Evolutionary conservation across 1,140 invertebrate genomes (phyloP), one percentile per base, ranked within the genome.

Genomic region (Aphelinus certus): DNA sequence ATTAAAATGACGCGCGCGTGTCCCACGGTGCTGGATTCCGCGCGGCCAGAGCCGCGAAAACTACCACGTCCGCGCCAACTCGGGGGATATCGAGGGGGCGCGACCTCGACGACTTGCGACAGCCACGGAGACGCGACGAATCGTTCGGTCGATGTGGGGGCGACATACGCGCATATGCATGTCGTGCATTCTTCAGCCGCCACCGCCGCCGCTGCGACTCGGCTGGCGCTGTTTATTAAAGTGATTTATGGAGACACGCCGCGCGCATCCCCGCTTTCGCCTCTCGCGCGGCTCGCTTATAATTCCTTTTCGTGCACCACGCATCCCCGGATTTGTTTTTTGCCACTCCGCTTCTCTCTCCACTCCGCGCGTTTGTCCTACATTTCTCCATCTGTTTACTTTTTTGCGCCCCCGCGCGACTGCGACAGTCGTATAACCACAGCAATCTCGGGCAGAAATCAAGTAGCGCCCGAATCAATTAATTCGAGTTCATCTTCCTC

Each of bases 221-320:
- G 26, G 26, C 26, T 26, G 76, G 75, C 66, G 56, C 73, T 75
- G 77, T 81, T 82, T 83, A 82, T 81, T 83, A 81, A 79, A 76
- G 77, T 82, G 81, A 83, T 83, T 83, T 83, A 82, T 79, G 75
- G 75, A 76, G 76, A 76, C 66, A 77, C 62, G 67, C 47, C 60
- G 77, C 48, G 56, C 66, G 67, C 55, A 65, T 61, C 71, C 55
- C 46, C 49, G 46, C 43, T 42, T 61, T 48, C 56, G 9, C 64
- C 60, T 42, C 62, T 53, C 70, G 55, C 73, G 61, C 68, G 53
- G 2, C 71, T 67, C 58, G 53, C 63, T 68, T 62, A 60, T 56
- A 62, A 66, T 55, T 71, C 69, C 51, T 67, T 71, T 70, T 70
- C 53, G 56, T 70, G 43, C 47, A 58, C 53, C 68, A n/a, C 47